phyloP scores from a whole-genome alignment of 2,888 invertebrate genomes.

The Lagria hirta region DNA sequence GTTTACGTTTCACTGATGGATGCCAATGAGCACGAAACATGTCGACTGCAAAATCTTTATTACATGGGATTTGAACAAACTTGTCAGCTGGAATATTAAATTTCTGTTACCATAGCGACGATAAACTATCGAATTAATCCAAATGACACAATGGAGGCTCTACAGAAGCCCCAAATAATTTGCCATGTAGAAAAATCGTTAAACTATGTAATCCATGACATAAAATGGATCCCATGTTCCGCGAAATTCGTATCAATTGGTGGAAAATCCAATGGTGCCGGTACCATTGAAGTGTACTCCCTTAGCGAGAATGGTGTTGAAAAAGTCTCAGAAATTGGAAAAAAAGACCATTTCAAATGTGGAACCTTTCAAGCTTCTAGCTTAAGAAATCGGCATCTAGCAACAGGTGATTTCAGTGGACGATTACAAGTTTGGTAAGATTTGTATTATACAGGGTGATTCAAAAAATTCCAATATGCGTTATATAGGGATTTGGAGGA shows the following conservation, averaged over 20 bases:
- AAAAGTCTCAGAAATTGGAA: conserved; percentile 72
- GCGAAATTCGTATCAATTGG: conserved; percentile 91
- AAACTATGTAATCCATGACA: conserved; percentile 85
- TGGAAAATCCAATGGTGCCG: conserved; percentile 80
- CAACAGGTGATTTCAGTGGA: conserved; percentile 89
- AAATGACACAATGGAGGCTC: conserved; percentile 51
- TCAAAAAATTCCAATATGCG: background rate
- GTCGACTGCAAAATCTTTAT: no score
- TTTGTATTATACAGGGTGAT: no score
- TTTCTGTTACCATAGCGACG: conserved; percentile 21
- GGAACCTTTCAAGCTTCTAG: conserved; percentile 90
- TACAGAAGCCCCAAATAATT: conserved; percentile 89
- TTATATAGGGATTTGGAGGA: conserved; percentile 75
- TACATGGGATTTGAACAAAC: no score
- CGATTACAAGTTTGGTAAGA: conserved; percentile 78
- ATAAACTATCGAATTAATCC: conserved; percentile 14
- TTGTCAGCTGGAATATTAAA: no score
- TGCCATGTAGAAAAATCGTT: conserved; percentile 80
- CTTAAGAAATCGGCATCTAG: conserved; percentile 76
- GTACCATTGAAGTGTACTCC: conserved; percentile 80
- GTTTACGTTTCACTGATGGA: no score
- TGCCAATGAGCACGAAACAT: no score
- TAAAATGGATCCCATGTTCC: conserved; percentile 95
- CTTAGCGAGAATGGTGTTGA: conserved; percentile 72
- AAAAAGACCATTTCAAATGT: conserved; percentile 87